Conservation (phyloP, 2,797 vertebrate species). For the Tachyglossus aculeatus region DNA sequence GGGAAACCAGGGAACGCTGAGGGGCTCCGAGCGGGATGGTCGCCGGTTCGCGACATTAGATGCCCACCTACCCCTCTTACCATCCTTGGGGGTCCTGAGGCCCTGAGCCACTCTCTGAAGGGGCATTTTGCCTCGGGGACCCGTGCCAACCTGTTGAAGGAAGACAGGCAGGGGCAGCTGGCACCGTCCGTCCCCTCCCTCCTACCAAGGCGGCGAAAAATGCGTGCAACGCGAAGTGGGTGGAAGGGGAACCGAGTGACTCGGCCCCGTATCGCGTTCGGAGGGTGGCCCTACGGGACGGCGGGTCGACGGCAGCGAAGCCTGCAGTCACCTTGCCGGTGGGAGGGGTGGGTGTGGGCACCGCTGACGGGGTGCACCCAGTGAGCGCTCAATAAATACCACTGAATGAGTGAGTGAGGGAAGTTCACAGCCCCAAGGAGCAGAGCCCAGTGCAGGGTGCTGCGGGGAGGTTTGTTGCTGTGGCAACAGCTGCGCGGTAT, state of each 20-base stretch:
- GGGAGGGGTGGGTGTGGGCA: neutral
- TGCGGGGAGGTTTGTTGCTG: neutral
- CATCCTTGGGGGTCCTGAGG: neutral
- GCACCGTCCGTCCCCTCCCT: constrained; percentile 10
- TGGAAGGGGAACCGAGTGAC: neutral
- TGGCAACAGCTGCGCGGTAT: neutral
- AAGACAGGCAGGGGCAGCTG: constrained; percentile 48
- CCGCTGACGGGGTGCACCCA: neutral
- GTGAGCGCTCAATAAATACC: no score
- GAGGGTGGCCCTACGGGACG: neutral
- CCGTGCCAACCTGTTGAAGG: constrained; percentile 13
- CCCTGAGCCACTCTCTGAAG: neutral
- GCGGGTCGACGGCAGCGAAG: neutral
- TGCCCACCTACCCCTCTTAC: neutral
- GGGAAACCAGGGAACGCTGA: neutral
- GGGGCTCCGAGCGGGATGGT: neutral
- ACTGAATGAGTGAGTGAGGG: no score
- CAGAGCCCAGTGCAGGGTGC: no score
- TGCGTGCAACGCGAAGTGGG: no score
- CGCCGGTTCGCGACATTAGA: no score
- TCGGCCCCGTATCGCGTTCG: neutral
- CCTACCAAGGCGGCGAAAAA: neutral
- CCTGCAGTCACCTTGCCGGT: neutral
- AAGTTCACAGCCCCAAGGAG: no score
- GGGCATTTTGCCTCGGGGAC: neutral